Base-by-base conservation (phyloP, 2,113 vertebrate genomes). In the Gila orcuttii region DNA sequence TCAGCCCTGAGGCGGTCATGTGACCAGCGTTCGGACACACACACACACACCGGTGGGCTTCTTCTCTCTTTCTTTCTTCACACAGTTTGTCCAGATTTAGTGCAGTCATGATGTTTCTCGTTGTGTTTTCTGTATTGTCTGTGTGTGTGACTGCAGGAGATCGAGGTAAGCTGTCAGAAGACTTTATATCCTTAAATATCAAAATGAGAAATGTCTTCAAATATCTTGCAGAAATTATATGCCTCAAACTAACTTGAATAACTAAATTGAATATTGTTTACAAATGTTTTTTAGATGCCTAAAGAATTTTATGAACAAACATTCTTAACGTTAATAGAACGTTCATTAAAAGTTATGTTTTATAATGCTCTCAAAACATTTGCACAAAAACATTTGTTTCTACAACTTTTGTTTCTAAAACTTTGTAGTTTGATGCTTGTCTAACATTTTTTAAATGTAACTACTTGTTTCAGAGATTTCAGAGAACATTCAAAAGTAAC, bases 161-260 rank as follows among this genome's bases (percentile, higher is more conserved):
- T 31, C 87, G 92, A 91, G 93, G 94, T 95, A 91, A 90, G 88
- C 17, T 52, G 75, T 25, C 21, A 28, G 31, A 39, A 2, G 28
- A 77, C 9, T n/a, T 64, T 5, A 7, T 17, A 52, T 71, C 21
- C 7, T 79, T 13, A 17, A 21, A 10, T 36, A 19, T 36, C 19
- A 15, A 11, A 15, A 23, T 42, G 39, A 42, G 39, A 42, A 9
- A 42, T 42, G 7, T 42, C 39, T 42, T 42, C 39, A 42, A 42
- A 42, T 42, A 42, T 42, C 42, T 42, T 52, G 17, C 15, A n/a
- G 6, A 31, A 47, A 28, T n/a, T 1, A 21, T 59, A 59, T 21
- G 19, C 55, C 17, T 59, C 55, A 23, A 23, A 25, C 10, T 23
- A 60, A 23, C 19, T 57, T 42, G 42, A 42, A 42, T 42, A 42